Base-by-base conservation (phyloP, 1,140 invertebrate species). In the Paraescarpia echinospica region DNA sequence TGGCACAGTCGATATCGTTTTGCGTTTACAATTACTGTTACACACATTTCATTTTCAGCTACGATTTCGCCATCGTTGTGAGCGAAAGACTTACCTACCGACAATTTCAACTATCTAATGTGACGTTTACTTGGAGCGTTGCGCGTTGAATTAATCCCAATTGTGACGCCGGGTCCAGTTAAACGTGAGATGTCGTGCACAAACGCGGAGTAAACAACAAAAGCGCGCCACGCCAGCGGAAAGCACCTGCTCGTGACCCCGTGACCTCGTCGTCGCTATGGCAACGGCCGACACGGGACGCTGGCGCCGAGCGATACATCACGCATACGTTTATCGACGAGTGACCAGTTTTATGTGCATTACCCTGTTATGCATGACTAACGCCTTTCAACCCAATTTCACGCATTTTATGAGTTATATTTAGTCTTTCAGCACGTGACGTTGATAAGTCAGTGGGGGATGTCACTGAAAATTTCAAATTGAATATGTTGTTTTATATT, bases 71-170 rank as follows among this genome's bases (percentile, higher is more conserved):
- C 59, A 77, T 77, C 59, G 59, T 77, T 77, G 27, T 77, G 18
- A 77, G 59, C 59, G 59, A 77, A 77, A 77, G 59, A 77, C 59
- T 77, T 77, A 77, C 59, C 59, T 77, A 77, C 59, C 59, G 59
- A 77, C 59, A 77, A 77, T 77, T 77, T 77, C 59, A 77, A 77
- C 59, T 18, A 77, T 77, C 1, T 77, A 77, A 77, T 77, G 59
- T 77, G 59, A 77, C 59, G 59, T 77, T 77, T 77, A 77, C 59
- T 77, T 18, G 59, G 59, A 77, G 59, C 59, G 59, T 77, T 18
- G 59, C 8, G 59, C 59, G 59, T 77, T 18, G 59, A 77, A 77
- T 22, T 77, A 77, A 77, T 77, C 59, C 59, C 59, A 77, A 77
- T 77, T 77, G 59, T 77, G 59, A 77, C 59, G 59, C 59, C 59